Percentiles rank a stretch among this genome's conserved stretches.
Evolutionary conservation across 2,113 vertebrate species (phyloP).

Genomic region (Elephas maximus): DNA sequence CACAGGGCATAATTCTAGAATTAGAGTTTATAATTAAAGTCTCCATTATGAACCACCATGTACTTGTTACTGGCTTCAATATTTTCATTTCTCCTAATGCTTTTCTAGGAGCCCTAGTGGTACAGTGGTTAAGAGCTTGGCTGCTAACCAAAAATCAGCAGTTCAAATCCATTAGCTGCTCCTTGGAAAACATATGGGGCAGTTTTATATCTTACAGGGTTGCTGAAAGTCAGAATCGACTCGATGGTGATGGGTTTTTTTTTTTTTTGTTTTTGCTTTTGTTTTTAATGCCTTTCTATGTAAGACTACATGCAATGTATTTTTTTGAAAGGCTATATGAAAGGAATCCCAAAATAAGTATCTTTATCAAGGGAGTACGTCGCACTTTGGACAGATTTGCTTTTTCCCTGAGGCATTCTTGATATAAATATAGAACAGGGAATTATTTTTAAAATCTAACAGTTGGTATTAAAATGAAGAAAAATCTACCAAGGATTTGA

Average conservation of each 20-base stretch:
- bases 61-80: background rate
- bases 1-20: slow-evolving; percentile 17
- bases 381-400: slow-evolving; percentile 48
- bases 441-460: slow-evolving; percentile 62
- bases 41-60: background rate
- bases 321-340: slow-evolving; percentile 45
- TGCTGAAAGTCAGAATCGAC: too few species aligned
- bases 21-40: slow-evolving; percentile 2
- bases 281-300: background rate
- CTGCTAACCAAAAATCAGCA: too few species aligned
- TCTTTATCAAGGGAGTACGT: slow-evolving; percentile 18
- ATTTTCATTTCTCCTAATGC: slow-evolving; percentile 59
- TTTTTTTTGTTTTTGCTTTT: too few species aligned
- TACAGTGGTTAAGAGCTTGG: too few species aligned
- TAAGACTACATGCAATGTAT: background rate
- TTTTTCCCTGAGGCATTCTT: slow-evolving; percentile 56
- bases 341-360: slow-evolving; percentile 50
- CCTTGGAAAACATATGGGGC: too few species aligned
- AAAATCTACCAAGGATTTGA: background rate
- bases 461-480: slow-evolving; percentile 55
- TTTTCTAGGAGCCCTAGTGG: background rate
- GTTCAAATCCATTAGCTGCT: too few species aligned
- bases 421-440: slow-evolving; percentile 62
- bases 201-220: too few species aligned
- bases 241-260: too few species aligned